Base-by-base conservation (phyloP, 2,888 invertebrate species). In the Eupithecia centaureata region DNA sequence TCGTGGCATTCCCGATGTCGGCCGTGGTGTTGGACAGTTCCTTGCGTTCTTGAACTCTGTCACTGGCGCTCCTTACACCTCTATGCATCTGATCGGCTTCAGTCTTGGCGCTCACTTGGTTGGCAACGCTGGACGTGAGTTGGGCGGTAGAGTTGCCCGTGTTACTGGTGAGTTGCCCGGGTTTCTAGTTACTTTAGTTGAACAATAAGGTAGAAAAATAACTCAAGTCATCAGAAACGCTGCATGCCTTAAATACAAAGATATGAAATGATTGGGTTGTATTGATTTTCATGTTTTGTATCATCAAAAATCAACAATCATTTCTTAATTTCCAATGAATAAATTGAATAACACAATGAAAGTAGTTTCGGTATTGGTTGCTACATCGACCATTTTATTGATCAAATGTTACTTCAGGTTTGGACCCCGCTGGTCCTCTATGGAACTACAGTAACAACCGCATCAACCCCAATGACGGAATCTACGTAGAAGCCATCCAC, bases 91-190 rank as follows among this genome's bases (percentile, higher is more conserved):
- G 18, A 77, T 91, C 12, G 94, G 94, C 18, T 91, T 93, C 77
- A 93, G 94, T 75, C 82, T 94, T 64, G 94, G 94, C 1, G 89
- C 91, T 60, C 94, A 94, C 71, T 67, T 94, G 0, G 93, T 86
- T 25, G 92, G 90, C 7, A 88, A 86, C 25, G 89, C 91, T 65
- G 92, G 91, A 0, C 82, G 88, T 28, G 80, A 83, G 70, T 71
- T 89, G 3, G 77, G 83, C 1, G 90, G 92, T 13, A 82, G 82
- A 76, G 85, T 76, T 52, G 87, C 87, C 4, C 86, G 91, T 67
- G 78, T 93, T 5, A 90, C 91, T 73, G 91, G 92, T 91, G 74
- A 1, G 57, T 57, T 57, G 1, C 1, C 3, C n/a, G n/a, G n/a
- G n/a, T n/a, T n/a, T n/a, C n/a, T n/a, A n/a, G n/a, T 38, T 38